Conservation (phyloP, 2,113 vertebrate species). For the Steatornis caripensis region DNA sequence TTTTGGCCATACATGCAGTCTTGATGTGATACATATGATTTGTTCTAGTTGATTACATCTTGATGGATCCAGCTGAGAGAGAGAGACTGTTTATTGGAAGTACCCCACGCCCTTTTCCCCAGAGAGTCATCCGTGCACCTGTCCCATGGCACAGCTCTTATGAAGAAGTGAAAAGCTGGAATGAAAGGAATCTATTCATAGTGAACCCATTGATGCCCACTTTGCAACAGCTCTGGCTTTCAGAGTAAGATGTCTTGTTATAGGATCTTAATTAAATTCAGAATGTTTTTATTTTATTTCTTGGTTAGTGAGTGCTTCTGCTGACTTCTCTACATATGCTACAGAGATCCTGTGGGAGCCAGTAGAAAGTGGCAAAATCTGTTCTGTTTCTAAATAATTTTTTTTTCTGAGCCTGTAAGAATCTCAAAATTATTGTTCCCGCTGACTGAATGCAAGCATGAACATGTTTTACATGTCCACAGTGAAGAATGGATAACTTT, state of each 20-base stretch:
- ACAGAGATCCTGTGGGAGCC: neutral
- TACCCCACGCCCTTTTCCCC: constrained; percentile 77
- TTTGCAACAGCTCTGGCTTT: constrained; percentile 83
- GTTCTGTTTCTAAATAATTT: neutral
- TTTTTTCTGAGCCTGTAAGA: neutral
- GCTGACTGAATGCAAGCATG: neutral
- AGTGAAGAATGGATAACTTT: neutral
- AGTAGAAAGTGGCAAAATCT: neutral
- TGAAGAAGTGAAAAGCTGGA: constrained; percentile 71
- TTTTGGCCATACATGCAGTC: neutral
- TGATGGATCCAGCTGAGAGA: constrained; percentile 82
- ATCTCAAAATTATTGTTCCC: neutral
- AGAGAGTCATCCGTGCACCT: constrained; percentile 78
- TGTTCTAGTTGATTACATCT: constrained; percentile 86
- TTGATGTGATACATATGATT: neutral
- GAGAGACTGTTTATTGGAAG: constrained; percentile 80
- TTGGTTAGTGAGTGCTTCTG: neutral
- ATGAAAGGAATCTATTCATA: constrained; percentile 76
- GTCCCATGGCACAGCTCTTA: constrained; percentile 83
- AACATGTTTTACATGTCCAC: neutral
- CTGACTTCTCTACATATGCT: neutral
- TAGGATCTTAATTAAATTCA: neutral
- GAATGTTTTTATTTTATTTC: neutral
- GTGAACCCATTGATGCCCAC: constrained; percentile 79
- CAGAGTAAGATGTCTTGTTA: constrained; percentile 71